Percentiles rank a stretch among this genome's conserved stretches.
Evolutionary conservation across 1,140 invertebrate genomes (phyloP).

Genomic region (Drosophila willistoni): DNA sequence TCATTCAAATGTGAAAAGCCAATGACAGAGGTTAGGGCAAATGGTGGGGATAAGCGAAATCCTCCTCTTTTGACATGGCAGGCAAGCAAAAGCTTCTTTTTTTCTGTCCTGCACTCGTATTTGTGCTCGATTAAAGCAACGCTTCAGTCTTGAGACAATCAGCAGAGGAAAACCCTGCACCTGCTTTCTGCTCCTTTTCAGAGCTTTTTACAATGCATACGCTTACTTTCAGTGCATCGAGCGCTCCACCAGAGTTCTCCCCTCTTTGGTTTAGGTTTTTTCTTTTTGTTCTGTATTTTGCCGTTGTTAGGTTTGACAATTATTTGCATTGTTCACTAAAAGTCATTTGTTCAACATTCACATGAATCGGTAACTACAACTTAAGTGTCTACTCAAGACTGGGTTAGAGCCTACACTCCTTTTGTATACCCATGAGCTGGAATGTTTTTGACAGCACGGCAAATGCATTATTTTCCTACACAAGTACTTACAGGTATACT

Average conservation of each 20-base stretch:
- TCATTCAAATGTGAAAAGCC: constrained; percentile 81
- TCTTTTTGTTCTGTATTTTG: constrained; percentile 45
- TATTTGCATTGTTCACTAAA: constrained; percentile 78
- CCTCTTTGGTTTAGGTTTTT: neutral
- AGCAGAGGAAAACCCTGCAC: constrained; percentile 26
- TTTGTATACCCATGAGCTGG: constrained; percentile 27
- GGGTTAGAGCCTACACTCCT: constrained; percentile 34
- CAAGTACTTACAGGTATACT: too few relatives aligned
- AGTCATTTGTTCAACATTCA: constrained; percentile 75
- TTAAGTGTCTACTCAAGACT: constrained; percentile 54
- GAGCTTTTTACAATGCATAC: constrained; percentile 64
- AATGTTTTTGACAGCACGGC: neutral
- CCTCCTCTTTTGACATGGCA: constrained; percentile 34
- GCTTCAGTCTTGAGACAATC: constrained; percentile 49
- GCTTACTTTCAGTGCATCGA: constrained; percentile 58
- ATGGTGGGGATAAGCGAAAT: constrained; percentile 31
- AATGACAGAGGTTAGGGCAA: constrained; percentile 58
- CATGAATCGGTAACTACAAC: constrained; percentile 78
- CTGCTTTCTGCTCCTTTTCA: constrained; percentile 10
- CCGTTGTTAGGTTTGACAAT: constrained; percentile 73
- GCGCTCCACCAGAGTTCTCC: neutral
- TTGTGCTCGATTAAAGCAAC: constrained; percentile 71
- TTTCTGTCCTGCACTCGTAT: constrained; percentile 58
- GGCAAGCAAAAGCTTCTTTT: constrained; percentile 8
- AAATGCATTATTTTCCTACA: neutral